phyloP scores from a whole-genome alignment of 2,797 vertebrate species.

The Scyliorhinus canicula region DNA sequence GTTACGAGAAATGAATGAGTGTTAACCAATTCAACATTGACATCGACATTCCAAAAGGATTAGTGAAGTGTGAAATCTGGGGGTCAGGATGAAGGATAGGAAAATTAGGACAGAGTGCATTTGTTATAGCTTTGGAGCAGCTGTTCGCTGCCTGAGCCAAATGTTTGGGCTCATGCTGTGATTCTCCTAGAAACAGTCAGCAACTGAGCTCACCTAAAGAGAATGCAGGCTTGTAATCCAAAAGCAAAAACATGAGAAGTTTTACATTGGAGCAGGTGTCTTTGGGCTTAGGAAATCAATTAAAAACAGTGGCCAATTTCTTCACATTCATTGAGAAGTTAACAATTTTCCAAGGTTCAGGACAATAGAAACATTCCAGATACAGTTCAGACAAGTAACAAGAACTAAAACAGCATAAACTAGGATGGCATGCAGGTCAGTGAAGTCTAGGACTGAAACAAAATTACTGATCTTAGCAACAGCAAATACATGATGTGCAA shows the following conservation, averaged over 20 bases:
- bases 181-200: neutral
- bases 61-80: neutral
- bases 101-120: neutral
- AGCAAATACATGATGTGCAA: conserved; percentile 10
- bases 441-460: conserved; percentile 41
- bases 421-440: neutral
- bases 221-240: neutral
- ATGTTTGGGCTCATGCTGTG: neutral
- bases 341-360: neutral
- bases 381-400: neutral
- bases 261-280: neutral
- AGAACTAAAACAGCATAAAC: neutral
- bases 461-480: conserved; percentile 38
- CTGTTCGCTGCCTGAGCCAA: neutral
- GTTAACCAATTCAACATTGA: neutral
- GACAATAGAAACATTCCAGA: neutral
- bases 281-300: neutral
- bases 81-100: neutral
- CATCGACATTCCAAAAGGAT: neutral
- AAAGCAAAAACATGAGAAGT: neutral
- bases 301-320: neutral
- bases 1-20: neutral
- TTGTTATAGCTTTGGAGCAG: neutral
- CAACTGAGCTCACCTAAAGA: neutral
- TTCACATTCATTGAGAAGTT: neutral